A percentile compares a stretch with the other conserved stretches of the same genome.
Conservation (phyloP, 2,888 invertebrate species). For the Tiphia femorata region DNA sequence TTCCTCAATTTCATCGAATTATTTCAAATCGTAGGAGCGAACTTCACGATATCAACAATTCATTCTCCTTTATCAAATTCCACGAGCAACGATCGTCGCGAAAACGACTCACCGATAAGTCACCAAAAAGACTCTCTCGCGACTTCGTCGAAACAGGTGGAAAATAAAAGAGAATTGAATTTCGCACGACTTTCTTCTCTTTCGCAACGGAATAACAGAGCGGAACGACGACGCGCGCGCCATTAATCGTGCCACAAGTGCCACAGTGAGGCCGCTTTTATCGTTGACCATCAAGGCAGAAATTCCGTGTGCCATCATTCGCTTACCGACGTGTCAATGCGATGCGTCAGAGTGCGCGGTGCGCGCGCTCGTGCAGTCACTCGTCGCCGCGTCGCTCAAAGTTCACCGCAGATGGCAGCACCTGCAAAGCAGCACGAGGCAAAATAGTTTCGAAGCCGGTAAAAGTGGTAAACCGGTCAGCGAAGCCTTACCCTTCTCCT, state of each 20-base stretch:
- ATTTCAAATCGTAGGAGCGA: too few relatives aligned
- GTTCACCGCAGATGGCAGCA: slow-evolving; percentile 59
- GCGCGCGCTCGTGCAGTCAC: not conserved
- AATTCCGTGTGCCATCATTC: not conserved
- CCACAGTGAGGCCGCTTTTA: not conserved
- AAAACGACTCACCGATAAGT: too few relatives aligned
- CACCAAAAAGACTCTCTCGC: too few relatives aligned
- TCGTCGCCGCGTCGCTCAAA: not conserved
- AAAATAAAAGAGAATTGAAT: too few relatives aligned
- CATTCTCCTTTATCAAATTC: too few relatives aligned
- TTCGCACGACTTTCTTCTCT: too few relatives aligned
- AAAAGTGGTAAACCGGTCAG: slow-evolving; percentile 13
- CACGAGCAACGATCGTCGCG: too few relatives aligned
- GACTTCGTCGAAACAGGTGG: not conserved
- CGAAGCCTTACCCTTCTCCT: not conserved
- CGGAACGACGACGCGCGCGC: too few relatives aligned
- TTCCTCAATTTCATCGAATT: too few relatives aligned
- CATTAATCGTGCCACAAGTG: not conserved
- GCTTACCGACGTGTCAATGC: not conserved
- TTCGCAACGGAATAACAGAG: too few relatives aligned
- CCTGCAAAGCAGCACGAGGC: slow-evolving; percentile 37
- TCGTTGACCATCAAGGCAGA: slow-evolving; percentile 5
- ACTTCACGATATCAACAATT: too few relatives aligned
- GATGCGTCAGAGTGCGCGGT: not conserved
- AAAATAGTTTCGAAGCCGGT: slow-evolving; percentile 11